These are phyloP conservation scores for Poliocrania exsul DNA, from an alignment of 2,797 vertebrate species.

Conservation along the genomic window DNA sequence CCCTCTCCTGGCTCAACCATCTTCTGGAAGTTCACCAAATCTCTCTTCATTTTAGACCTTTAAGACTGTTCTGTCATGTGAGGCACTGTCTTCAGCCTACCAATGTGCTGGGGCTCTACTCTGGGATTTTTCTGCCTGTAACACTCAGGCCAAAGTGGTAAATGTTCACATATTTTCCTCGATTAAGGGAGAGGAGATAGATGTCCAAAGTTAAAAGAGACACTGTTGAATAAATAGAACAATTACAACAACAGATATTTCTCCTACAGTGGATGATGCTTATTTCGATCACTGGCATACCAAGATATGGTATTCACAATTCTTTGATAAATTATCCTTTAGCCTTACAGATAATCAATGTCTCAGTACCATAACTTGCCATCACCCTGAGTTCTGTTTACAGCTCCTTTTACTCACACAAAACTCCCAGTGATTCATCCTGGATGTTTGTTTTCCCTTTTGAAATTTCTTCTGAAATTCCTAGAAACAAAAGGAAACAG, in stretches of 20 bases:
- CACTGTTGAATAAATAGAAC: not conserved
- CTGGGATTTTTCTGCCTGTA: not conserved
- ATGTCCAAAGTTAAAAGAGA: not conserved
- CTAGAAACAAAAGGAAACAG: not conserved
- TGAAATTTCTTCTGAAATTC: not conserved
- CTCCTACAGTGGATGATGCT: not conserved
- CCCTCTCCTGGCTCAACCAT: slow-evolving; percentile 10
- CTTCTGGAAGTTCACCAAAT: slow-evolving; percentile 42
- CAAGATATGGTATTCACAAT: not conserved
- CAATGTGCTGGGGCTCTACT: not conserved
- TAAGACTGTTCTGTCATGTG: not conserved
- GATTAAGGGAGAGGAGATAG: not conserved
- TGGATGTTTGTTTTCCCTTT: not conserved
- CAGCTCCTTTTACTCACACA: not conserved
- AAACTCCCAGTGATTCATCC: not conserved
- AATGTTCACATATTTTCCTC: not conserved
- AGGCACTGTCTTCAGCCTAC: not conserved
- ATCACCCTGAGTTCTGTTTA: not conserved
- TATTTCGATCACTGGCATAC: not conserved
- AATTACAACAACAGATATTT: not conserved
- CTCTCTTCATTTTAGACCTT: not conserved
- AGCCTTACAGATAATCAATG: not conserved
- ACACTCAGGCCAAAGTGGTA: not conserved
- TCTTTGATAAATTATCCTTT: not conserved
- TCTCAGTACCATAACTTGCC: not conserved